Conservation (phyloP, 2,888 invertebrate genomes). For the Eremobia ochroleuca region DNA sequence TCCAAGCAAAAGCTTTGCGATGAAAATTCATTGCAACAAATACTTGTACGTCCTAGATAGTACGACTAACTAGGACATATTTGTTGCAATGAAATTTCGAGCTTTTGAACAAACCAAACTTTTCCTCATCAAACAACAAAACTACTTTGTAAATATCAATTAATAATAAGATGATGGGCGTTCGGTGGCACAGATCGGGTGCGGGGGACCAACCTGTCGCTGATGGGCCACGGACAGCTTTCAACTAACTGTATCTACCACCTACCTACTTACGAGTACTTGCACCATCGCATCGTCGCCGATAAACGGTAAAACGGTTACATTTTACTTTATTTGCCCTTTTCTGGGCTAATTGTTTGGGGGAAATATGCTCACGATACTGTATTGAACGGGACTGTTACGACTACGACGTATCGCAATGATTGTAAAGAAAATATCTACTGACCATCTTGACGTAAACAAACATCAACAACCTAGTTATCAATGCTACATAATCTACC, state of each 20-base stretch:
- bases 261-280: conserved; percentile 76
- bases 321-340: conserved; percentile 73
- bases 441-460: neutral
- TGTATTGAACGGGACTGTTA: neutral
- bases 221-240: conserved; percentile 73
- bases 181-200: conserved; percentile 64
- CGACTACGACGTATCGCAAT: neutral
- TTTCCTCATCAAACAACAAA: conserved; percentile 6
- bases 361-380: neutral
- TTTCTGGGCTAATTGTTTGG: conserved; percentile 62
- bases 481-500: neutral
- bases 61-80: too few species aligned
- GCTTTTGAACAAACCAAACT: conserved; percentile 16
- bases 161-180: conserved; percentile 47
- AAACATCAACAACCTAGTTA: neutral
- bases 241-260: conserved; percentile 77
- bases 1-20: conserved; percentile 4
- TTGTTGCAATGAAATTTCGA: too few species aligned
- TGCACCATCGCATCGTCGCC: conserved; percentile 62
- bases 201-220: conserved; percentile 70
- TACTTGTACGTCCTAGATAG: neutral
- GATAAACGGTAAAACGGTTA: conserved; percentile 72
- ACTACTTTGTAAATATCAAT: conserved; percentile 38
- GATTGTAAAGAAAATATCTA: neutral
- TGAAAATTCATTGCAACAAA: neutral